Conservation (phyloP, 2,113 vertebrate genomes). For the Corythornis madagascariensis region DNA sequence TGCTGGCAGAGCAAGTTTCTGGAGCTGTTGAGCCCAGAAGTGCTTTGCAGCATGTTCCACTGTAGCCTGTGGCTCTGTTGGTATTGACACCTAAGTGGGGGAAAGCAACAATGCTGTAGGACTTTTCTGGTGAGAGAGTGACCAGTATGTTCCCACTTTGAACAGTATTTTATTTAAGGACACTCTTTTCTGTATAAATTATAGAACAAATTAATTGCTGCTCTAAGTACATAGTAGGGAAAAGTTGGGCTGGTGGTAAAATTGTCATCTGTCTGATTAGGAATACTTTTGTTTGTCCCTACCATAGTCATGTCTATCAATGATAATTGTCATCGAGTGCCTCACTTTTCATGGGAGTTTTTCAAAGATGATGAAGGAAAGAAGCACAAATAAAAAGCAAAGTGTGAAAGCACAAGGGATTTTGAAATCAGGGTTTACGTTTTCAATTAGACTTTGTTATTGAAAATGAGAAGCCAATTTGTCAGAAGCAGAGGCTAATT, state of each 20-base stretch:
- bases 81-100: not conserved
- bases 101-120: not conserved
- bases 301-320: not conserved
- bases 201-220: not conserved
- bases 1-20: not conserved
- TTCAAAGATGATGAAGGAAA: not conserved
- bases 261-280: not conserved
- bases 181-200: not conserved
- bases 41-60: accelerated
- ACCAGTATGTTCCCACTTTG: not conserved
- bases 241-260: not conserved
- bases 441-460: constrained; percentile 54
- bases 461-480: constrained; percentile 53
- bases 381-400: not conserved
- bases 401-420: constrained; percentile 3
- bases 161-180: not conserved
- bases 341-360: not conserved
- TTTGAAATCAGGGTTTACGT: not conserved
- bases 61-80: not conserved
- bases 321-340: not conserved
- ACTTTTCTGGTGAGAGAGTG: not conserved
- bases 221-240: not conserved
- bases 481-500: constrained; percentile 59
- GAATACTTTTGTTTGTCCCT: not conserved
- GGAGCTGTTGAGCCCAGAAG: not conserved